Base-by-base conservation (phyloP, 2,797 vertebrate species). In the Gouania willdenowi region DNA sequence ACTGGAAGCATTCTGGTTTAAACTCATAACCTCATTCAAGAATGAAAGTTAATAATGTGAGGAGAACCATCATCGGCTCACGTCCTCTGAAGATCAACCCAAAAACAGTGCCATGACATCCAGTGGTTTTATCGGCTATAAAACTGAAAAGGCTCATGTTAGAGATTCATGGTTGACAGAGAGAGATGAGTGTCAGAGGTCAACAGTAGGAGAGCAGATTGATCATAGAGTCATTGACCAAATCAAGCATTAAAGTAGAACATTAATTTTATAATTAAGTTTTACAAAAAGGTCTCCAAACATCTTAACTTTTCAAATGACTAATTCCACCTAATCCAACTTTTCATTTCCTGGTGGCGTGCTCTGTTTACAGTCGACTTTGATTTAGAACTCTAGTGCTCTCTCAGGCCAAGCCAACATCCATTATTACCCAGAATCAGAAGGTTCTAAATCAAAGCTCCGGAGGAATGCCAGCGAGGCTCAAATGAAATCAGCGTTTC, bases 1-100 rank as follows among this genome's bases (percentile, higher is more conserved):
- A 23, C 5, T 12, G 17, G 8, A 29, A 21, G 58, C 26, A 6
- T 54, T 51, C 60, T 35, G 4, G 35, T 48, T 66, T 77, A 67
- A 76, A 77, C 65, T 76, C 51, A 70, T 71, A 50, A 52, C 61
- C 55, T 43, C 40, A 53, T 43, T 34, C 39, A 81, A 60, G 77
- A 75, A 85, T 84, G 79, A 83, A 88, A 87, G 60, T 87, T 87
- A 88, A 86, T 77, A 72, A 81, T 70, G 83, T 79, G 66, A 66
- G 61, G 41, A 42, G 56, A 28, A 63, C 69, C 23, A 42, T 74
- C 79, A 50, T 60, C 60, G 65, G 64, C 47, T 26, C 44, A 24
- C 46, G 75, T 67, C 53, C 57, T 71, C 62, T 72, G 48, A 76
- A 78, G 74, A 69, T 72, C 72, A 77, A 64, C 72, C 58, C 29